Percentiles rank a stretch among this genome's conserved stretches.
Evolutionary conservation across 2,888 invertebrate genomes (phyloP).

Genomic region (Galerucella nymphaeae): DNA sequence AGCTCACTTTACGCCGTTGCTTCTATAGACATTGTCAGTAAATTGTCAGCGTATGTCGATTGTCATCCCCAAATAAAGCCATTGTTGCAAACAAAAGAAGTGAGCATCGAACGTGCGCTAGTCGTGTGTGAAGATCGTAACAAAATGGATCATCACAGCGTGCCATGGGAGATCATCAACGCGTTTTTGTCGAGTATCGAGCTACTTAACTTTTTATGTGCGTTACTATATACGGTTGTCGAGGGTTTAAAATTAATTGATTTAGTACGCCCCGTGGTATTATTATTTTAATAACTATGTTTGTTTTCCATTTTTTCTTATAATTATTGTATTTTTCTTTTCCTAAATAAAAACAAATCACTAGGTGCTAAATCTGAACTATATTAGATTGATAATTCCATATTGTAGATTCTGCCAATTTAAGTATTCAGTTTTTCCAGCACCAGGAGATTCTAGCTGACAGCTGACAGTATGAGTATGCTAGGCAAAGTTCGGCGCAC

Average conservation of each 20-base stretch:
- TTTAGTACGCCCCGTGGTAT: background rate
- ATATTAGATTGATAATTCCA: no score
- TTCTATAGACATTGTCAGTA: conserved; percentile 56
- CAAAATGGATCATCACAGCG: conserved; percentile 38
- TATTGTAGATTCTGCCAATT: no score
- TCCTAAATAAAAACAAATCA: no score
- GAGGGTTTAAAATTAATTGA: conserved; percentile 26
- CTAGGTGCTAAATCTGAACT: no score
- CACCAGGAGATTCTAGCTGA: no score
- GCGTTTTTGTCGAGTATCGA: conserved; percentile 45
- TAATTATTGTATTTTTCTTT: no score
- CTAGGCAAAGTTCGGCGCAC: no score
- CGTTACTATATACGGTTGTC: conserved; percentile 18
- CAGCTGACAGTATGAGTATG: no score
- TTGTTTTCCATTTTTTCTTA: no score
- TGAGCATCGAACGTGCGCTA: conserved; percentile 61
- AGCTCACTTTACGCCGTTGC: conserved; percentile 53
- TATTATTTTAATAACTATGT: background rate
- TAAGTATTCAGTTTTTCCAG: no score
- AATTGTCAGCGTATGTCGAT: conserved; percentile 64
- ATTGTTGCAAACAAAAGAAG: conserved; percentile 63
- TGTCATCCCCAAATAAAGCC: conserved; percentile 64
- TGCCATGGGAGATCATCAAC: conserved; percentile 44
- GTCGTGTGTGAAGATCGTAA: conserved; percentile 47
- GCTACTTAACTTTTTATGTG: conserved; percentile 49